phyloP scores from a whole-genome alignment of 53 echinoderm and acorn worm genomes.

The Stichopus horrens region DNA sequence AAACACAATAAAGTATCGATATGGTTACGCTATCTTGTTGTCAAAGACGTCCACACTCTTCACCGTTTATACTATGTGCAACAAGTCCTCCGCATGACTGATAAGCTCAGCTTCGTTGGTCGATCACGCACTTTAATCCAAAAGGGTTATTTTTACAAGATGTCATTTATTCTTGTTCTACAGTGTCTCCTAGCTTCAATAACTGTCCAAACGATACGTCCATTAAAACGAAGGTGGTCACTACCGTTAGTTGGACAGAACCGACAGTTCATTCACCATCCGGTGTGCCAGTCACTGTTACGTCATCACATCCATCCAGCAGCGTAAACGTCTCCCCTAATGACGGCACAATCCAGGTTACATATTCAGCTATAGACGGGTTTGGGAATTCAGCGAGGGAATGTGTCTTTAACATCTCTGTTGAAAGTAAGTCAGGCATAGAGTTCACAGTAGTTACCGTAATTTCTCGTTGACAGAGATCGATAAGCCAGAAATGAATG shows the following conservation, averaged over 20 bases:
- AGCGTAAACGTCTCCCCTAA: neutral
- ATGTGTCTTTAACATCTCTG: neutral
- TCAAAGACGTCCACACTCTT: no score
- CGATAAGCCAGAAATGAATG: no score
- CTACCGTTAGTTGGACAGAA: neutral
- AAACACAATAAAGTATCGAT: no score
- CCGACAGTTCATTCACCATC: neutral
- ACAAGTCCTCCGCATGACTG: no score
- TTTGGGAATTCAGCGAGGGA: neutral
- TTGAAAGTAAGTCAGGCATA: neutral
- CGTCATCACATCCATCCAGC: neutral
- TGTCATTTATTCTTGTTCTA: neutral
- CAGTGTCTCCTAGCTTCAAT: neutral
- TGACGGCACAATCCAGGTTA: conserved; percentile 3
- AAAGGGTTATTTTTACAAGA: no score
- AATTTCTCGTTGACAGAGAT: no score
- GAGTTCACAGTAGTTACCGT: no score
- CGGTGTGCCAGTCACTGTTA: neutral
- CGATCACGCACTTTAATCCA: no score
- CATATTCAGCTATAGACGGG: neutral
- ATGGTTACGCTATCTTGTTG: no score
- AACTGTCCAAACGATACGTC: neutral
- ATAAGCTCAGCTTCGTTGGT: no score
- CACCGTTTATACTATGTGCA: no score
- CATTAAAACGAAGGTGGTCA: neutral